A percentile compares a stretch with the other conserved stretches of the same genome.
Evolutionary conservation across 2,888 invertebrate genomes (phyloP).

Genomic region (Sinelater perroti): DNA sequence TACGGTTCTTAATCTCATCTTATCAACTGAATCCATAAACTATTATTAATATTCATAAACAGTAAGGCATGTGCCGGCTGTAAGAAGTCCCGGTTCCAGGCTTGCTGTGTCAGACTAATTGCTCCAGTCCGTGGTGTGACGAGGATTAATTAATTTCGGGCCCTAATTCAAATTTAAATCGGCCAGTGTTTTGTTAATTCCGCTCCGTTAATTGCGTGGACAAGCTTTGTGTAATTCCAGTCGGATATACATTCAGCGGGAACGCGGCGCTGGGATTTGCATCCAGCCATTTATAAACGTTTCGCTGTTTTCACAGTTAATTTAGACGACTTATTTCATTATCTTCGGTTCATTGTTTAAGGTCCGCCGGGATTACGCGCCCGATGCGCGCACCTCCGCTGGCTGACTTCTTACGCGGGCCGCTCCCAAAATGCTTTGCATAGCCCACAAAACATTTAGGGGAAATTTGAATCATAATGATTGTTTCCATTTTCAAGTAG

Average conservation of each 20-base stretch:
- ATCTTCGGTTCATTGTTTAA: slow-evolving; percentile 21
- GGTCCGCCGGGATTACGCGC: too few species aligned
- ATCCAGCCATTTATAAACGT: slow-evolving; percentile 50
- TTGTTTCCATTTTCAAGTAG: neutral
- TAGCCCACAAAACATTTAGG: too few species aligned
- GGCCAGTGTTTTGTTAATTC: slow-evolving; percentile 61
- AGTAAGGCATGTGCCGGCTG: slow-evolving; percentile 50
- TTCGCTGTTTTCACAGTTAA: slow-evolving; percentile 40
- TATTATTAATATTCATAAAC: slow-evolving; percentile 60
- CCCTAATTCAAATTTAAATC: slow-evolving; percentile 62
- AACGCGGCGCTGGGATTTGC: slow-evolving; percentile 46
- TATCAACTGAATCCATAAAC: slow-evolving; percentile 41
- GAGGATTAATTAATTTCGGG: slow-evolving; percentile 62
- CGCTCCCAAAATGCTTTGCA: neutral
- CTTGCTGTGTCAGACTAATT: slow-evolving; percentile 58
- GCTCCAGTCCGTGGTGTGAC: slow-evolving; percentile 60
- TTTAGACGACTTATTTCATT: slow-evolving; percentile 35
- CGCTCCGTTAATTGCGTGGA: slow-evolving; percentile 60
- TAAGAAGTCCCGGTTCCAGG: slow-evolving; percentile 44
- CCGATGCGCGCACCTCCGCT: too few species aligned
- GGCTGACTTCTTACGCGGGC: neutral
- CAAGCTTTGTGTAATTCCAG: slow-evolving; percentile 54
- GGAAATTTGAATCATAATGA: too few species aligned
- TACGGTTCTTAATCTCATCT: slow-evolving; percentile 41
- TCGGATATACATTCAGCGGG: slow-evolving; percentile 45